phyloP scores from a whole-genome alignment of 2,113 vertebrate genomes.

The Artemisiospiza belli region DNA sequence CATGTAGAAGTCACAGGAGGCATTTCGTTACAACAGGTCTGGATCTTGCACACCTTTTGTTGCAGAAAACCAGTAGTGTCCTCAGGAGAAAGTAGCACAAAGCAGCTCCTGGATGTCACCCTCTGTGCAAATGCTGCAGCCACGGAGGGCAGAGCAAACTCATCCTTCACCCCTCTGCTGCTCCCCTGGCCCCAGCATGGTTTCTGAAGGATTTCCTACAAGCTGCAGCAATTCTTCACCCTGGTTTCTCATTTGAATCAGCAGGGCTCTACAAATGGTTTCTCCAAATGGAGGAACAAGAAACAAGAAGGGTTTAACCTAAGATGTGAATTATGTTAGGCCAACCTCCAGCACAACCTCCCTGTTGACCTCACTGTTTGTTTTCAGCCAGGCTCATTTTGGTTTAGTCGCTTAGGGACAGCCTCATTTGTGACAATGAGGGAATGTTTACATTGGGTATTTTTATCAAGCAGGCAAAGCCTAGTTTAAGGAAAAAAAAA shows the following conservation, averaged over 20 bases:
- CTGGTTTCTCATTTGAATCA: background rate
- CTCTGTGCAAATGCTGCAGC: background rate
- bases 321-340: background rate
- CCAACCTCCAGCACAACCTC: background rate
- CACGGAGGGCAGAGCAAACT: fast-evolving
- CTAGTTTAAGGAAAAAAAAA: background rate
- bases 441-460: background rate
- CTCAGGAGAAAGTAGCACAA: background rate
- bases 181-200: background rate
- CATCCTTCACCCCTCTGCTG: background rate
- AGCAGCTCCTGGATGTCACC: background rate
- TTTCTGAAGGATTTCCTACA: background rate
- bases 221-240: background rate
- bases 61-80: background rate
- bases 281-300: background rate
- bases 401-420: background rate
- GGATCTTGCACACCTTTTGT: background rate
- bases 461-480: background rate
- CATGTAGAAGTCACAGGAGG: background rate
- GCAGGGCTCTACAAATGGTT: background rate
- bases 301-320: background rate
- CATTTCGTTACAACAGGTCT: background rate
- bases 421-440: background rate
- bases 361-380: background rate
- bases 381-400: background rate